Evolutionary conservation across 2,888 invertebrate genomes (phyloP).

Genomic region (Watsonalla cultraria): DNA sequence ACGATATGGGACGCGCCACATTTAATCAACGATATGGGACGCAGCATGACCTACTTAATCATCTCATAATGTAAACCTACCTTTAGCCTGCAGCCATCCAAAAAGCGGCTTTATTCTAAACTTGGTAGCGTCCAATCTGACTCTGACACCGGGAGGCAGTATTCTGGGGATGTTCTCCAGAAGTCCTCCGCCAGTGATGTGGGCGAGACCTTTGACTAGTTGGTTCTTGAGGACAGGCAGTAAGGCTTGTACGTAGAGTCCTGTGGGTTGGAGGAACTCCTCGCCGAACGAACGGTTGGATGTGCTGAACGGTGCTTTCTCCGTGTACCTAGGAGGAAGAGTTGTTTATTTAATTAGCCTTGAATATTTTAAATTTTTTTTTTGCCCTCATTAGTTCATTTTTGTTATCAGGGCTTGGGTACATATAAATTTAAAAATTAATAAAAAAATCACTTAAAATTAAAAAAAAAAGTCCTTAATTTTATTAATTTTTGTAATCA

Average conservation of each 20-base stretch:
- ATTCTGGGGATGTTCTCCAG: conserved; percentile 92
- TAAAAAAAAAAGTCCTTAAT: too few species aligned
- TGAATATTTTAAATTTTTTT: too few species aligned
- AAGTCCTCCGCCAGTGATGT: conserved; percentile 96
- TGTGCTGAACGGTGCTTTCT: conserved; percentile 61
- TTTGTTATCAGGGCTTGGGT: too few species aligned
- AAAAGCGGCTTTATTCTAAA: conserved; percentile 89
- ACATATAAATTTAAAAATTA: too few species aligned
- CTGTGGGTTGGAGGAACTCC: conserved; percentile 91
- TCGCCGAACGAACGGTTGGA: conserved; percentile 79
- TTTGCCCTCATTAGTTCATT: too few species aligned
- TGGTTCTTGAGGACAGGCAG: conserved; percentile 84
- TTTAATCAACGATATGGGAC: too few species aligned
- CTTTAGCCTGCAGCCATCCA: conserved; percentile 90
- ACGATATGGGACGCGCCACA: too few species aligned
- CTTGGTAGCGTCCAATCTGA: conserved; percentile 83
- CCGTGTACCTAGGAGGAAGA: conserved; percentile 41
- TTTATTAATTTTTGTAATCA: too few species aligned
- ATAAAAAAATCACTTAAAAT: too few species aligned
- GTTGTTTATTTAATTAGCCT: too few species aligned
- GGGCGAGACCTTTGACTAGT: conserved; percentile 91
- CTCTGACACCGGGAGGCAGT: conserved; percentile 82
- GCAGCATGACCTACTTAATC: neutral
- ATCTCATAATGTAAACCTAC: conserved; percentile 38
- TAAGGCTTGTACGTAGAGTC: conserved; percentile 89